Evolutionary conservation across 35 echinoderm and acorn worm species (phyloP).

Genomic region (Eucidaris tribuloides): DNA sequence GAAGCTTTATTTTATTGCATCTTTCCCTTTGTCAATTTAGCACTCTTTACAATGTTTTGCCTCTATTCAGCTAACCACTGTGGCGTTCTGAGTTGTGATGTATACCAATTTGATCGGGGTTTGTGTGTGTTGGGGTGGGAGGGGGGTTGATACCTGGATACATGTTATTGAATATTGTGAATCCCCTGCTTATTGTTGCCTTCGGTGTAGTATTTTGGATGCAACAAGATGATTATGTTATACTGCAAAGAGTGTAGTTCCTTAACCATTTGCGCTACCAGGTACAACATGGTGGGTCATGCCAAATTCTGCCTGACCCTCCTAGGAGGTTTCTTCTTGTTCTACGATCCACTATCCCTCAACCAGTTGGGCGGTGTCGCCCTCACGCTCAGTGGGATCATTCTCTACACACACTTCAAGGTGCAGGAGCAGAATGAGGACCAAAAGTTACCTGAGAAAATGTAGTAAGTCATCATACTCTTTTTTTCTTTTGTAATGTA

Average conservation of each 20-base stretch:
- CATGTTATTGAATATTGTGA: no score
- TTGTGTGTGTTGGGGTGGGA: no score
- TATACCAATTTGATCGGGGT: no score
- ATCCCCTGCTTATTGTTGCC: no score
- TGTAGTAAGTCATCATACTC: constrained; percentile 55
- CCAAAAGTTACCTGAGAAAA: constrained; percentile 26
- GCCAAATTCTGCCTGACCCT: constrained; percentile 88
- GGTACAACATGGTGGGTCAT: constrained; percentile 96
- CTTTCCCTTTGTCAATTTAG: no score
- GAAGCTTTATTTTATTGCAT: no score
- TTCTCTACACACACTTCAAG: constrained; percentile 91
- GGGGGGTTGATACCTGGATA: no score
- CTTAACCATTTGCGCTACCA: constrained; percentile 36
- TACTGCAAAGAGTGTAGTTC: neutral
- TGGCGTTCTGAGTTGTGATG: no score
- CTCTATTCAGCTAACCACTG: no score
- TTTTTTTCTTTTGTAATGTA: neutral
- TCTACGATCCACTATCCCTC: constrained; percentile 57
- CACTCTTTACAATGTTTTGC: no score
- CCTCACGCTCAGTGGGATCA: constrained; percentile 78
- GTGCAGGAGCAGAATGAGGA: constrained; percentile 65
- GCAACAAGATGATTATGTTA: no score
- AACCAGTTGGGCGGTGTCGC: constrained; percentile 67
- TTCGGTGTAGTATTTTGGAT: no score
- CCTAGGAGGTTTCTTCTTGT: constrained; percentile 82